Base-by-base conservation (phyloP, 1,140 invertebrate species). In the Aphis gossypii region DNA sequence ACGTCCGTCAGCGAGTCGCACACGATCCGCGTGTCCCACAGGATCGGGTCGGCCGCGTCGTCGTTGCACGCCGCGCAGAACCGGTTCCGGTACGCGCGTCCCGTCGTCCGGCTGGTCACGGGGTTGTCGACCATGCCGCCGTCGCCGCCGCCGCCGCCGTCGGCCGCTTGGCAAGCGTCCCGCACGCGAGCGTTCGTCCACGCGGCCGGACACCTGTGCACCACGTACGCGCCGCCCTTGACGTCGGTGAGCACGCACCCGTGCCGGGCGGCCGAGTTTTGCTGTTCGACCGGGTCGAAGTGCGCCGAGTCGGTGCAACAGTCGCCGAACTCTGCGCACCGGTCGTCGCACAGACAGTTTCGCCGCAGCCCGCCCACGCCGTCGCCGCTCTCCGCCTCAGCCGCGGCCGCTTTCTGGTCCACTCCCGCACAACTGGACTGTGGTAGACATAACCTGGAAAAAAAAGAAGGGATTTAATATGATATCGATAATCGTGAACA, bases 61-160 rank as follows among this genome's bases (percentile, higher is more conserved):
- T 95, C 94, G 94, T 96, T 96, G 94, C 96, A 97, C 11, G 95
- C 92, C 0, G 96, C 96, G 94, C 96, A 97, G 95, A 95, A 96
- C 41, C 95, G 94, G 94, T 96, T 97, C 89, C 95, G 95, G 94
- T 96, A 97, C 0, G 96, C 96, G 54, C 95, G 94, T 6, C 96
- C 95, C 0, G 95, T 94, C 23, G 90, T 86, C 46, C 94, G 94
- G 88, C 95, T 95, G 0, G 96, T 96, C 18, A 96, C 95, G 0
- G 96, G 96, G 51, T 96, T 95, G 21, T 94, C 94, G 0, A 95
- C 94, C 88, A 96, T 92, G 94, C 96, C 96, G 14, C 90, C 68
- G 20, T 56, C 38, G 6, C 48, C 46, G 94, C 96, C 96, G 14
- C 90, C 68, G 20, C 68, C 38, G 6, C 48, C 46, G n/a, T 94